Evolutionary conservation across 2,113 vertebrate genomes (phyloP).

Genomic region (Paracanthobrama guichenoti): DNA sequence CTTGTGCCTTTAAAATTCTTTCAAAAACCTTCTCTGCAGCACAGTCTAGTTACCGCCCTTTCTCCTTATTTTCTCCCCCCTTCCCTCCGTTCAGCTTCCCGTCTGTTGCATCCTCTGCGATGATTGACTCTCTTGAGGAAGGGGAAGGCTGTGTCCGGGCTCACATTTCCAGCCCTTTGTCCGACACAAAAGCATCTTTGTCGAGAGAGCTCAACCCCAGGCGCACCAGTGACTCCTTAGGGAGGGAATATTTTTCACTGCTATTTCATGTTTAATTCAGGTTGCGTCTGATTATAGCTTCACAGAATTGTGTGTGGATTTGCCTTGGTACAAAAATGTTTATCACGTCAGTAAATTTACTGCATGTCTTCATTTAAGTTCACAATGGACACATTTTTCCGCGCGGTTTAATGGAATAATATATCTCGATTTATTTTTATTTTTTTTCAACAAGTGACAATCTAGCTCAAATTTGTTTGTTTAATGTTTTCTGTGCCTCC

Average conservation of each 20-base stretch:
- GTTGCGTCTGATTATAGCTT: slow-evolving; percentile 51
- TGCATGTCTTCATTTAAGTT: background rate
- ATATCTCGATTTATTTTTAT: background rate
- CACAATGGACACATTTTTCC: background rate
- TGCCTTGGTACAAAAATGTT: background rate
- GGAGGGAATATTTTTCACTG: slow-evolving; percentile 68
- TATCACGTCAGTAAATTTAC: background rate
- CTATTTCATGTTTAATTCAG: slow-evolving; percentile 70
- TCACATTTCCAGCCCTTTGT: slow-evolving; percentile 73
- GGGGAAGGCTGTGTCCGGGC: slow-evolving; percentile 65
- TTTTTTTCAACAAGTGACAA: background rate
- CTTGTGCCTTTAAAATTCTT: slow-evolving; percentile 22
- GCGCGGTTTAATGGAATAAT: background rate
- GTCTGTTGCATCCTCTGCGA: slow-evolving; percentile 67
- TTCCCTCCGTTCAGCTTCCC: slow-evolving; percentile 9
- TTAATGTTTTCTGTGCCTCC: background rate
- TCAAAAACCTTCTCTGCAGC: slow-evolving; percentile 22
- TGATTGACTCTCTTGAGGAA: slow-evolving; percentile 75
- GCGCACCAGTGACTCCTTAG: slow-evolving; percentile 63
- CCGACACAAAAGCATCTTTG: slow-evolving; percentile 74
- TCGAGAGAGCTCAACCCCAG: slow-evolving; percentile 66
- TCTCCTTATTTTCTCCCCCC: slow-evolving; percentile 5
- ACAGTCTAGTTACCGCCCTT: slow-evolving; percentile 17
- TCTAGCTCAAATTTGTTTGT: background rate
- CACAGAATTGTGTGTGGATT: slow-evolving; percentile 44